Evolutionary conservation across 2,113 vertebrate species (phyloP).

Genomic region (Malaclemys terrapin): DNA sequence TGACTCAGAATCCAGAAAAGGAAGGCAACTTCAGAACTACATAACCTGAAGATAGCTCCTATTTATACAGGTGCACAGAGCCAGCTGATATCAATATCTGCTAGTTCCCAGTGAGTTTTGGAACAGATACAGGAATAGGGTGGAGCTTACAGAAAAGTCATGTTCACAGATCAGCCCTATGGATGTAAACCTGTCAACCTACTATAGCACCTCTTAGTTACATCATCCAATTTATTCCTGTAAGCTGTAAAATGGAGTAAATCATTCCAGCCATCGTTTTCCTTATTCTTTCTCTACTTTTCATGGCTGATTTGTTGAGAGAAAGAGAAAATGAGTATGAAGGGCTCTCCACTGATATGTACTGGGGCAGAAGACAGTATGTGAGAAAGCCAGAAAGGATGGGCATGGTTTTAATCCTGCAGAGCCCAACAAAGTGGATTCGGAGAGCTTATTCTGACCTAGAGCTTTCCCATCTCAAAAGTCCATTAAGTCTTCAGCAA

Average conservation of each 20-base stretch:
- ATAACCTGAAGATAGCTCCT: background rate
- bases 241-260: background rate
- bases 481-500: background rate
- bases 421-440: background rate
- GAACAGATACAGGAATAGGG: background rate
- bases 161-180: background rate
- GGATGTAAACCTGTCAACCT: background rate
- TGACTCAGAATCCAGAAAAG: background rate
- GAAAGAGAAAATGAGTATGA: background rate
- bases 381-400: background rate
- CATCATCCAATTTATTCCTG: background rate
- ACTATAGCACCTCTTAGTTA: too few species aligned
- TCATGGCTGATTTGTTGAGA: background rate
- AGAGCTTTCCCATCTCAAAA: background rate
- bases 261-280: background rate
- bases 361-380: background rate
- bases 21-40: background rate
- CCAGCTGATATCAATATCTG: background rate
- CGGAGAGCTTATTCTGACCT: background rate
- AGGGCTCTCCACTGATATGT: background rate
- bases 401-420: background rate
- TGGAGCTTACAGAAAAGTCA: background rate
- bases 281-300: background rate
- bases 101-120: background rate
- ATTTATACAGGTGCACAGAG: background rate